phyloP scores from a whole-genome alignment of 2,888 invertebrate species.

The Desoria tigrina region DNA sequence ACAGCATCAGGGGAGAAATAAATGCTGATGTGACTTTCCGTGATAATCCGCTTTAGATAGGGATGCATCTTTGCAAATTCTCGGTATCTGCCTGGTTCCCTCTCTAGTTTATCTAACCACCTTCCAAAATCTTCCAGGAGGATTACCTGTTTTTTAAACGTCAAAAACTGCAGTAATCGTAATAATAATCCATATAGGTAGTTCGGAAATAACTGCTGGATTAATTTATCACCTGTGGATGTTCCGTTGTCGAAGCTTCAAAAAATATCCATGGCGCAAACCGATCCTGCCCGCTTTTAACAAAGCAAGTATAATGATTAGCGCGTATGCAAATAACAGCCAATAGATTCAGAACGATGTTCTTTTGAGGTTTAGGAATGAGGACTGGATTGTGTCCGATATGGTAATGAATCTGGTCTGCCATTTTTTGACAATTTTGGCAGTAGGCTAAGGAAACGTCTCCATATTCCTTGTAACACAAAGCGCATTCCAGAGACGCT shows the following conservation, averaged over 20 bases:
- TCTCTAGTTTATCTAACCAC: slow-evolving; percentile 35
- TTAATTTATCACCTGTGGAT: slow-evolving; percentile 39
- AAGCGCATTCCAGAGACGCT: slow-evolving; percentile 33
- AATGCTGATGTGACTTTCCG: slow-evolving; percentile 43
- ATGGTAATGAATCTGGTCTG: slow-evolving; percentile 33
- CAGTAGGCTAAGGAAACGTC: slow-evolving; percentile 40
- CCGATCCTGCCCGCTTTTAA: slow-evolving; percentile 28
- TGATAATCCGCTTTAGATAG: slow-evolving; percentile 37
- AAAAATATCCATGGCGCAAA: slow-evolving; percentile 44
- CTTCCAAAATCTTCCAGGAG: slow-evolving; percentile 31
- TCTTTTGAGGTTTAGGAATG: slow-evolving; percentile 24
- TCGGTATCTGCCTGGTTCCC: slow-evolving; percentile 32
- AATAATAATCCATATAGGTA: too few relatives aligned
- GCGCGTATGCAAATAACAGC: slow-evolving; percentile 45
- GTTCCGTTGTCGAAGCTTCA: slow-evolving; percentile 32
- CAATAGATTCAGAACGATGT: slow-evolving; percentile 31
- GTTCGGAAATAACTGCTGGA: too few relatives aligned
- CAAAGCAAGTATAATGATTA: slow-evolving; percentile 36
- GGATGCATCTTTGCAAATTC: slow-evolving; percentile 35
- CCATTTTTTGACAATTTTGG: slow-evolving; percentile 27
- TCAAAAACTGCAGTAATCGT: not conserved
- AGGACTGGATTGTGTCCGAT: slow-evolving; percentile 32
- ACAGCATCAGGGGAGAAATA: slow-evolving; percentile 22
- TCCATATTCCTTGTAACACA: slow-evolving; percentile 36
- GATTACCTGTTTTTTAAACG: slow-evolving; percentile 23